Percentiles rank a stretch among this genome's conserved stretches.
phyloP scores from a whole-genome alignment of 1,140 invertebrate genomes.

The Aphis gossypii region DNA sequence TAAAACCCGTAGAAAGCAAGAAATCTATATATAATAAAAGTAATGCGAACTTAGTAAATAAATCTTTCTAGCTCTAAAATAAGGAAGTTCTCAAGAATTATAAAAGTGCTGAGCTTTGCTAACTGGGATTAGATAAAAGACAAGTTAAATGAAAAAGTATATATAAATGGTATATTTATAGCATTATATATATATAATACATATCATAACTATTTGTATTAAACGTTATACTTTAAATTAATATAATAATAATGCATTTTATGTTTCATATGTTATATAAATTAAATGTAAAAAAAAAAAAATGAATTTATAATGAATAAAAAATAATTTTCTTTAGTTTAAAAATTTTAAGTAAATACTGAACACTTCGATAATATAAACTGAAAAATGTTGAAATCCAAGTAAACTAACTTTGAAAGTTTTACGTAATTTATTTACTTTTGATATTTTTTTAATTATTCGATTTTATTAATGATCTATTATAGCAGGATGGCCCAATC shows the following conservation, averaged over 20 bases:
- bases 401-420: neutral
- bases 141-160: constrained; percentile 36
- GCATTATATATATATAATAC: neutral
- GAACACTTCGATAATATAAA: neutral
- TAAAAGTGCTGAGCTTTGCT: constrained; percentile 1
- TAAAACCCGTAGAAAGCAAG: neutral
- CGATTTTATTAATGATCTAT: too few species aligned
- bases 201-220: constrained; percentile 4
- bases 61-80: constrained; percentile 39
- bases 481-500: too few species aligned
- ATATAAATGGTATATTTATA: constrained; percentile 21
- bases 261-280: neutral
- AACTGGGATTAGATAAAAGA: constrained; percentile 1
- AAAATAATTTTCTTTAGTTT: neutral
- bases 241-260: neutral
- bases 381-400: neutral
- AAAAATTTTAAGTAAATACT: too few species aligned
- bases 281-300: neutral
- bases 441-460: neutral
- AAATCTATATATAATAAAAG: constrained; percentile 34
- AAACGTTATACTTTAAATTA: neutral
- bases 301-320: neutral
- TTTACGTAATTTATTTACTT: neutral
- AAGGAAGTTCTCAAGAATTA: constrained; percentile 24
- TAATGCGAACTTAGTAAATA: constrained; percentile 23